A percentile compares a stretch with the other conserved stretches of the same genome.
Conservation (phyloP, 2,888 invertebrate genomes). For the Yponomeuta plumbellus region DNA sequence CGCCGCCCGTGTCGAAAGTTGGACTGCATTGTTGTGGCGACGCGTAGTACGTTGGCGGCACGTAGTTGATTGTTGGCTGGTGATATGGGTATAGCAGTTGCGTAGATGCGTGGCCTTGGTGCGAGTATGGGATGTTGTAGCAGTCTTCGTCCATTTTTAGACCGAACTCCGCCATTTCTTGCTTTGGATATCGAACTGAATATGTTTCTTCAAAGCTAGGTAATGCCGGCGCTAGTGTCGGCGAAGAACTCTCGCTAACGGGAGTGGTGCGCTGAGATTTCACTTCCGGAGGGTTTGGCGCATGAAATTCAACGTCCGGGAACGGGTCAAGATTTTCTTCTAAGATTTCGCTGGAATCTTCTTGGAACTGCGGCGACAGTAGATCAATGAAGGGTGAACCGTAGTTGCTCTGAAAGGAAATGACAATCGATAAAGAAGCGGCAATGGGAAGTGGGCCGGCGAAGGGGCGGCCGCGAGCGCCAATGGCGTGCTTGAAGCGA, state of each 20-base stretch:
- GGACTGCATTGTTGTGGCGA: conserved; percentile 77
- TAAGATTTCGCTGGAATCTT: conserved; percentile 82
- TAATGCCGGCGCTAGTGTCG: conserved; percentile 77
- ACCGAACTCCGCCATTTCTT: conserved; percentile 79
- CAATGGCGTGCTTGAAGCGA: conserved; percentile 46
- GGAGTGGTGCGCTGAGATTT: conserved; percentile 63
- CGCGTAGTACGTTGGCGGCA: conserved; percentile 76
- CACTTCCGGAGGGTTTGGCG: conserved; percentile 58
- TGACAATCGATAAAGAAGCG: conserved; percentile 34
- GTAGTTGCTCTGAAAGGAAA: conserved; percentile 83
- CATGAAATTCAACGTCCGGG: conserved; percentile 80
- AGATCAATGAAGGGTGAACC: conserved; percentile 87
- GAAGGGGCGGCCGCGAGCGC: conserved; percentile 52
- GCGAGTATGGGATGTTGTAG: conserved; percentile 80
- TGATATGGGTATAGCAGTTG: conserved; percentile 77
- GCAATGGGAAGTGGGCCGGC: conserved; percentile 26
- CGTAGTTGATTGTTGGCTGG: conserved; percentile 75
- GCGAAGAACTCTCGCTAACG: conserved; percentile 63
- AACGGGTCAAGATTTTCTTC: conserved; percentile 86
- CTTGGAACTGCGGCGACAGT: conserved; percentile 83
- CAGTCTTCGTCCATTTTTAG: conserved; percentile 93
- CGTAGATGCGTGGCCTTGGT: conserved; percentile 75
- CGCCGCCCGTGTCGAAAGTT: conserved; percentile 66
- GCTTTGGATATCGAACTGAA: conserved; percentile 83
- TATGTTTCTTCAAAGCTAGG: conserved; percentile 94